Base-by-base conservation (phyloP, 1,140 invertebrate genomes). In the Ephestia elutella region DNA sequence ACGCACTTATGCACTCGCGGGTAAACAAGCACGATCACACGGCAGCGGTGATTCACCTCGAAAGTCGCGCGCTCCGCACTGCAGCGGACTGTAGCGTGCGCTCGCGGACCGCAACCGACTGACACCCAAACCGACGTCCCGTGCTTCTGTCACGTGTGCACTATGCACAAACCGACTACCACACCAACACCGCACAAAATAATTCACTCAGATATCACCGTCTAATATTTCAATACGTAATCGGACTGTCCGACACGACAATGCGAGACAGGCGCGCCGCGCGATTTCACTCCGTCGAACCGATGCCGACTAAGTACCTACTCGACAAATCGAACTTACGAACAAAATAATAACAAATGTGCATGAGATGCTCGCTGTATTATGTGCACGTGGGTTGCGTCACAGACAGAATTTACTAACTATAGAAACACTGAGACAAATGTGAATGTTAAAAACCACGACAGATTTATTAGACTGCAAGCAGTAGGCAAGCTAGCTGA, bases 261-360 rank as follows among this genome's bases (percentile, higher is more conserved):
- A 56, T 73, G 70, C 66, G 77, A 32, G 30, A 79, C 71, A 78
- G 71, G 78, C 75, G 69, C 70, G 77, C 73, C 71, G 77, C 76
- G 68, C 80, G 71, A 75, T 74, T 79, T 77, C 74, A 71, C 72
- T 73, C 75, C 75, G 75, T 82, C 80, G 75, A 79, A 80, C 74
- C 80, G 76, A 84, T 78, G 73, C 70, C 67, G 68, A 73, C 81
- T 71, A 75, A 68, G 73, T 72, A 53, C 19, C 50, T 53, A 21
- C 38, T 44, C 38, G 50, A 53, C 66, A 80, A 87, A 89, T 89
- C 87, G 89, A 89, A 89, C 84, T 89, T 82, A 80, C 82, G 83
- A 87, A 87, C 90, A 90, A 91, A 91, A 91, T 90, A 91, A 91
- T 89, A 91, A 91, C 90, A 91, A 90, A 90, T 90, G 89, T 89